phyloP scores from a whole-genome alignment of 2,888 invertebrate species.

The Nomada fucata region DNA sequence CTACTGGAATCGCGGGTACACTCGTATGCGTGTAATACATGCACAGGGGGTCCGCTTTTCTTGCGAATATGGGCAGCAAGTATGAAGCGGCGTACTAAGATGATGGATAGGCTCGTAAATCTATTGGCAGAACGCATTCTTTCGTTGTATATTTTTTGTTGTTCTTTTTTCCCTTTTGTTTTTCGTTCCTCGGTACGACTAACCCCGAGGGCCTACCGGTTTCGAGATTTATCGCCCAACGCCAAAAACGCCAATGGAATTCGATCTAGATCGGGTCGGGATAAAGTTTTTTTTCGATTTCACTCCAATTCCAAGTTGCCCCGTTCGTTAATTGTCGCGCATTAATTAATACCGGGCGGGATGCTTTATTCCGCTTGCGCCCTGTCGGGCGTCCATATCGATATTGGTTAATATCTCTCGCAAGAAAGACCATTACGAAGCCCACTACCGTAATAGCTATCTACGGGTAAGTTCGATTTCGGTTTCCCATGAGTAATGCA shows the following conservation, averaged over 20 bases:
- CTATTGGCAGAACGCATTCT: constrained; percentile 75
- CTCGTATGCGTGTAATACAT: constrained; percentile 55
- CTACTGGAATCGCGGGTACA: constrained; percentile 71
- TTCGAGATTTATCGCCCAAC: constrained; percentile 71
- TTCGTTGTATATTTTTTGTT: constrained; percentile 54
- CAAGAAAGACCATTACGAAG: not conserved
- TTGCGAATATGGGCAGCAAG: constrained; percentile 58
- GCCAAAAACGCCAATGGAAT: constrained; percentile 51
- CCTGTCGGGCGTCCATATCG: too few relatives aligned
- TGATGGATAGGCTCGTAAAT: constrained; percentile 82
- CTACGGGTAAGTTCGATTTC: constrained; percentile 48
- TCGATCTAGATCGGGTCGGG: constrained; percentile 13
- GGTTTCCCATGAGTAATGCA: constrained; percentile 55
- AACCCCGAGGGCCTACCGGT: constrained; percentile 47
- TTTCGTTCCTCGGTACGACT: constrained; percentile 51
- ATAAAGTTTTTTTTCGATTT: constrained; percentile 18
- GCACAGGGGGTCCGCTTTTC: constrained; percentile 48
- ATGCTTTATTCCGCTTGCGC: too few relatives aligned
- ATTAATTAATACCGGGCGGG: too few relatives aligned
- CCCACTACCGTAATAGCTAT: constrained; percentile 67
- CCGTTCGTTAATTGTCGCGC: not conserved
- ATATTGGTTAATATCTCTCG: not conserved
- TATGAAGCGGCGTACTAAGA: constrained; percentile 61
- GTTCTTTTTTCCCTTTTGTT: not conserved
- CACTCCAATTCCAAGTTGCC: not conserved